A percentile compares a stretch with the other conserved stretches of the same genome.
These are phyloP conservation scores for Drosophila erecta DNA, from an alignment of 1,140 invertebrate species.

Conservation along the genomic window DNA sequence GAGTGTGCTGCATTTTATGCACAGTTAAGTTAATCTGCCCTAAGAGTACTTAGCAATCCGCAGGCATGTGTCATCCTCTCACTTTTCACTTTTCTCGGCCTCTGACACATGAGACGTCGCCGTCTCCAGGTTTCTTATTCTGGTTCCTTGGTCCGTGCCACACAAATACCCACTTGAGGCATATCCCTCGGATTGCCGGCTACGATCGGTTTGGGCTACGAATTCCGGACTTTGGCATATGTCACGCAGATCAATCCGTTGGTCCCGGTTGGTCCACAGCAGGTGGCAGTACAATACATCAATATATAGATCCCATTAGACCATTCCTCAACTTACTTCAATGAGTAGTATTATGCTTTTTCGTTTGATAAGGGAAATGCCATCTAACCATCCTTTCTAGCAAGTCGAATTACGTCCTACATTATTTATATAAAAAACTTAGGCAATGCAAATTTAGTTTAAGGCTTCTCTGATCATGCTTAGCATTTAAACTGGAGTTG, in stretches of 20 bases:
- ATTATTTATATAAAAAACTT: no score
- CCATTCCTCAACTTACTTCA: no score
- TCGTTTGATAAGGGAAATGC: no score
- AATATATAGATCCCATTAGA: neutral
- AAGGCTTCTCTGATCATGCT: no score
- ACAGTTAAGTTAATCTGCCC: constrained; percentile 80
- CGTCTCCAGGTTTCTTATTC: constrained; percentile 21
- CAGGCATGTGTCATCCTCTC: constrained; percentile 78
- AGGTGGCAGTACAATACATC: constrained; percentile 6
- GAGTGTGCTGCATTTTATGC: constrained; percentile 75
- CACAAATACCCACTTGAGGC: constrained; percentile 58
- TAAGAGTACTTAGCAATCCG: constrained; percentile 74
- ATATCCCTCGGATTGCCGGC: constrained; percentile 6
- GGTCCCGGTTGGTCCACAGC: constrained; percentile 40
- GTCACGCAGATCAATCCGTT: constrained; percentile 56
- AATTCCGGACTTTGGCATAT: constrained; percentile 47
- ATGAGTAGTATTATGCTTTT: no score
- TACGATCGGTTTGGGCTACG: constrained; percentile 6
- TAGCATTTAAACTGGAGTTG: neutral
- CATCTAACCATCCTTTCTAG: no score
- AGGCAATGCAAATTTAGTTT: no score
- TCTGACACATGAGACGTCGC: constrained; percentile 71
- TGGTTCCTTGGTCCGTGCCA: constrained; percentile 56
- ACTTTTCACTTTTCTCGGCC: constrained; percentile 28
- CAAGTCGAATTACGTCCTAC: no score